Evolutionary conservation across 2,888 invertebrate genomes (phyloP), one percentile per base, ranked within the genome.

Genomic region (Hermodice carunculata): DNA sequence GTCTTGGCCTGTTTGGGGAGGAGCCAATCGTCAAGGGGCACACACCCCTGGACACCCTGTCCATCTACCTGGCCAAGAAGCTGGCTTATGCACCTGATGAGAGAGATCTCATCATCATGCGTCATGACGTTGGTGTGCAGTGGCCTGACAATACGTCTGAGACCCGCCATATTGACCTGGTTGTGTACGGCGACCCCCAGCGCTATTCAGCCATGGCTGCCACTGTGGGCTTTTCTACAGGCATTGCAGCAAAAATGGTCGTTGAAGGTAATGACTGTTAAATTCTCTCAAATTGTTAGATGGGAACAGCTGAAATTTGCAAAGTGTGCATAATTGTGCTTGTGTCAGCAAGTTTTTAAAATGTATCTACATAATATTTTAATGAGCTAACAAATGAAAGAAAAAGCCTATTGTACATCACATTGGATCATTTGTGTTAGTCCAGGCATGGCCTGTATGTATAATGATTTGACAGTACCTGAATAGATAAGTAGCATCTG

Each of bases 161-260:
- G 87, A 88, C 90, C 53, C 91, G 94, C 52, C 94, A 88, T 91
- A 87, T 90, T 70, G 87, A 88, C 71, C 90, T 98, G 87, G 94
- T 98, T 0, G 92, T 93, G 61, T 96, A 99, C 76, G 98, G 98
- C 0, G 87, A 89, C 22, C 78, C 85, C 6, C 73, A 83, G 61
- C 93, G 93, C 0, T 94, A 95, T 86, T 96, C 98, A 0, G 99
- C 99, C 29, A 99, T 99, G 99, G 93, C 95, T 0, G 91, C 93
- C 79, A 94, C 94, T 8, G 96, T 96, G 8, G 96, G 96, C 26
- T 95, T 91, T 87, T 98, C 93, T 0, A 92, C 96, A 5, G 99
- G 95, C 24, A 98, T 99, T 76, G 96, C 98, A 1, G 92, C 96
- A 0, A 96, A 96, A 87, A 99, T 99, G 99, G 91, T 99, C 67